Base-by-base conservation (phyloP, 2,113 vertebrate genomes). In the Stigmatopora argus region DNA sequence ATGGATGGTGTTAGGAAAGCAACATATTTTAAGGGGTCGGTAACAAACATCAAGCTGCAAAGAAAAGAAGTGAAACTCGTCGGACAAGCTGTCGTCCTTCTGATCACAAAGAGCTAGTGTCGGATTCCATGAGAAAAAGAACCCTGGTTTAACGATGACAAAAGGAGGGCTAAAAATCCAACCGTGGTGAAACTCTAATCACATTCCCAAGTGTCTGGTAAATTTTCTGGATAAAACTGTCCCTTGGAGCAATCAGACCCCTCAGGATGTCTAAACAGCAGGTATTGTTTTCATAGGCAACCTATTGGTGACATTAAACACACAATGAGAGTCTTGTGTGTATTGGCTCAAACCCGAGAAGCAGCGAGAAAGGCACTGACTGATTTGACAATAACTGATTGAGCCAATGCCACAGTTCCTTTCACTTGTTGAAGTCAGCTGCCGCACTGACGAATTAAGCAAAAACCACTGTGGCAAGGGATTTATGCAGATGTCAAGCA, bases 321-420 rank as follows among this genome's bases (percentile, higher is more conserved):
- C 55, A 86, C 83, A 89, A 83, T 78, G 70, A 46, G 13, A 51
- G 58, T 71, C 73, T 31, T 56, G 53, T 56, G 53, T 84, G 73
- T 87, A 41, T 65, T 66, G 70, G 65, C 63, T 70, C 66, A 63
- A 46, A 66, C 46, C 38, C 57, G 63, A 56, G 66, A 53, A 58
- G 55, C 62, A 73, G 67, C 82, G 67, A 74, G 69, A 73, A 69
- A 73, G 58, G 56, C 31, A 8, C 62, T 15, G 51, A 31, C 56
- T 62, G 59, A 73, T 79, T 15, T 65, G 45, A 13, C 76, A 71
- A 60, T 55, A 64, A 56, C 59, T 56, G 47, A 68, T 73, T 38
- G 23, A 38, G 26, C 52, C 12, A 71, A 69, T 53, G 48, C 63
- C 34, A 76, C 62, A 70, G 23, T 46, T 73, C 10, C 38, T 4